phyloP scores from a whole-genome alignment of 2,888 invertebrate species.

The Microplitis deprimator region DNA sequence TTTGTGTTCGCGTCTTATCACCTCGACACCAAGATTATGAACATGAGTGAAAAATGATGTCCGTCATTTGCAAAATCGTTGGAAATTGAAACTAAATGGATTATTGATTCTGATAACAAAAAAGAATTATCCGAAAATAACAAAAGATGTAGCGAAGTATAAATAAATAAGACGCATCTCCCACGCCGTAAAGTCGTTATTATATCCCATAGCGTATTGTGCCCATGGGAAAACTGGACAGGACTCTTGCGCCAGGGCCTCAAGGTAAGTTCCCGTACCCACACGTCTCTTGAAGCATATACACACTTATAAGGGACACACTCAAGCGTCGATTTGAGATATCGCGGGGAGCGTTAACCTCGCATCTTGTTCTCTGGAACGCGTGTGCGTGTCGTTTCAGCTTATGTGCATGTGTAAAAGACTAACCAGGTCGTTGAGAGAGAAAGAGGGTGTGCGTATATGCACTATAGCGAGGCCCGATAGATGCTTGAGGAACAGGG shows the following conservation, averaged over 20 bases:
- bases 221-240: constrained; percentile 67
- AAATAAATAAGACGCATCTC: constrained; percentile 63
- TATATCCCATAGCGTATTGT: constrained; percentile 65
- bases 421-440: constrained; percentile 19
- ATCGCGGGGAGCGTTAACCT: constrained; percentile 67
- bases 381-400: constrained; percentile 42
- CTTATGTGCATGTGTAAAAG: constrained; percentile 35
- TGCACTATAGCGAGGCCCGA: constrained; percentile 44
- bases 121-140: constrained; percentile 44
- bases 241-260: constrained; percentile 55
- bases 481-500: constrained; percentile 67
- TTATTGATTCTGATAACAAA: not conserved
- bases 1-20: too few species aligned
- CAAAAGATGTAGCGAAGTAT: constrained; percentile 51
- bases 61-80: too few species aligned
- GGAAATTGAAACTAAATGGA: not conserved
- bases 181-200: constrained; percentile 64
- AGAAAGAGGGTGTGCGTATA: constrained; percentile 35
- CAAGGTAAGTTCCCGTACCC: constrained; percentile 47
- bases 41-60: too few species aligned
- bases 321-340: constrained; percentile 64
- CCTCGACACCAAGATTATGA: too few species aligned
- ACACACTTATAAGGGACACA: constrained; percentile 44
- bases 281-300: constrained; percentile 38
- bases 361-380: constrained; percentile 55